These are phyloP conservation scores for Chrysotoxum bicinctum DNA, from an alignment of 2,888 invertebrate species.

Conservation along the genomic window DNA sequence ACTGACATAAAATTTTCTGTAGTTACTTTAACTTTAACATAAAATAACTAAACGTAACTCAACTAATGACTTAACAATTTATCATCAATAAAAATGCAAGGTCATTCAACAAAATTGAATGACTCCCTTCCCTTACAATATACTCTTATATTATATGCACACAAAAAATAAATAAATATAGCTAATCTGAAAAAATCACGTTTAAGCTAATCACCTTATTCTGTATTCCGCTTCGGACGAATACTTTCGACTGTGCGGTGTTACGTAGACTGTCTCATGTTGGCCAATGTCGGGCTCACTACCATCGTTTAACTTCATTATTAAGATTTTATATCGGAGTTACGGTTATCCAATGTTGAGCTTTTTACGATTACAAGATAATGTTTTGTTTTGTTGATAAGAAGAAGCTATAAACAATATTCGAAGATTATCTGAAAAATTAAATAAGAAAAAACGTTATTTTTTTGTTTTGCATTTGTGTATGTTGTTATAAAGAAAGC, in stretches of 20 bases:
- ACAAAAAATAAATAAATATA: no score
- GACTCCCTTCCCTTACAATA: no score
- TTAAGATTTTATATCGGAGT: background rate
- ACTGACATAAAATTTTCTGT: no score
- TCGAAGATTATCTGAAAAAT: slow-evolving; percentile 13
- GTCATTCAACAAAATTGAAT: no score
- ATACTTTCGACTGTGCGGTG: slow-evolving; percentile 57
- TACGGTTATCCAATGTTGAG: background rate
- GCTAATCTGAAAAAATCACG: background rate
- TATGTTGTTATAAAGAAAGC: slow-evolving; percentile 1
- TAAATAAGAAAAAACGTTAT: slow-evolving; percentile 10
- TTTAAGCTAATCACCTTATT: slow-evolving; percentile 52
- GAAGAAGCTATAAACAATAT: slow-evolving; percentile 20
- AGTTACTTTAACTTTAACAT: no score
- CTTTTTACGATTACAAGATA: slow-evolving; percentile 38
- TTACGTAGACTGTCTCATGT: slow-evolving; percentile 72
- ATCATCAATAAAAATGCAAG: no score
- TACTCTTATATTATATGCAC: no score
- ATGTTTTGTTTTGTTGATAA: slow-evolving; percentile 29
- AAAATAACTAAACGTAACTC: no score
- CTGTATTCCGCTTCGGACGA: slow-evolving; percentile 55
- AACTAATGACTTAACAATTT: no score
- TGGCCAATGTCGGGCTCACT: slow-evolving; percentile 34
- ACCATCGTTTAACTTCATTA: slow-evolving; percentile 29
- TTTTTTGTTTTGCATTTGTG: background rate